A percentile compares a stretch with the other conserved stretches of the same genome.
Evolutionary conservation across 2,888 invertebrate species (phyloP).

Genomic region (Acanthosoma haemorrhoidale): DNA sequence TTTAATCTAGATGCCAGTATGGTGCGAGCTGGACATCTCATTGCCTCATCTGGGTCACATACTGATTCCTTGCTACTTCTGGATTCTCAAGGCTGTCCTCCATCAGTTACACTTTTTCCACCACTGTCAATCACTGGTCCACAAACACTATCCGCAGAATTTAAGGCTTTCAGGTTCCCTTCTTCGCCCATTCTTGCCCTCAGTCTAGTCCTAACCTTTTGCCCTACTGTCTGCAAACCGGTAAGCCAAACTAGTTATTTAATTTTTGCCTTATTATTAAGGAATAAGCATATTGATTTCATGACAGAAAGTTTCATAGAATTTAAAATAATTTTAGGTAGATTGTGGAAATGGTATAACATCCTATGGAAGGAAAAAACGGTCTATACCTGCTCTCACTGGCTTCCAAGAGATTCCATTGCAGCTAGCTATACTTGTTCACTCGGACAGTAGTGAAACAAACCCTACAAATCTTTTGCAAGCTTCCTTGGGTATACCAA

Average conservation of each 20-base stretch:
- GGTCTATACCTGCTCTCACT: slow-evolving; percentile 42
- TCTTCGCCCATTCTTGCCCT: slow-evolving; percentile 77
- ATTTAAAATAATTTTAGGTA: too few species aligned
- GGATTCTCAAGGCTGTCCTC: slow-evolving; percentile 74
- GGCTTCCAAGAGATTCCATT: slow-evolving; percentile 50
- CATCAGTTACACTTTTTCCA: slow-evolving; percentile 61
- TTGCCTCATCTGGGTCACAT: slow-evolving; percentile 70
- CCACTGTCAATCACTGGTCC: slow-evolving; percentile 46
- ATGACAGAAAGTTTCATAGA: too few species aligned
- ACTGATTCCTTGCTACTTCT: slow-evolving; percentile 65
- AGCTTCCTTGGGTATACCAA: slow-evolving; percentile 28
- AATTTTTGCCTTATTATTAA: too few species aligned
- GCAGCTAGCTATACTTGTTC: slow-evolving; percentile 55
- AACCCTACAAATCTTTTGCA: slow-evolving; percentile 28
- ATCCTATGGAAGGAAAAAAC: slow-evolving; percentile 46
- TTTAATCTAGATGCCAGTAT: slow-evolving; percentile 40
- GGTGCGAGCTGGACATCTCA: slow-evolving; percentile 68
- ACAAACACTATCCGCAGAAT: slow-evolving; percentile 42
- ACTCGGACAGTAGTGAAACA: slow-evolving; percentile 6
- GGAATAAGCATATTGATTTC: too few species aligned
- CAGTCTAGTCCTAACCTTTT: slow-evolving; percentile 75
- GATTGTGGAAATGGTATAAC: slow-evolving; percentile 47
- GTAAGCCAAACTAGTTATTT: too few species aligned
- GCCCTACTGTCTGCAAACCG: slow-evolving; percentile 61
- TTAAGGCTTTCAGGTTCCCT: slow-evolving; percentile 73